Evolutionary conservation across 2,113 vertebrate genomes (phyloP).

Genomic region (Pseudorhombus dupliciocellatus): DNA sequence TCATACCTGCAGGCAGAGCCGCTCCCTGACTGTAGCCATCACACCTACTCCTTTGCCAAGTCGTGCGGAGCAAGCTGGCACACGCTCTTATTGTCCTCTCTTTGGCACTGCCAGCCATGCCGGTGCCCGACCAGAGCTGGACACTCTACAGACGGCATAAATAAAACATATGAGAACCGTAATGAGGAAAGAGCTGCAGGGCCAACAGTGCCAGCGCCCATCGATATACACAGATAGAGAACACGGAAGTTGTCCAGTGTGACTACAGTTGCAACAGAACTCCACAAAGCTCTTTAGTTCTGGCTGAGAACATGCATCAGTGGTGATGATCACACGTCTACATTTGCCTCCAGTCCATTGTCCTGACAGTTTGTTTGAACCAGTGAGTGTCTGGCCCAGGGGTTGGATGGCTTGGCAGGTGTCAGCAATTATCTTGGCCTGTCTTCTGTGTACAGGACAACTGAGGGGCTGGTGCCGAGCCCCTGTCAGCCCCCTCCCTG

Average conservation of each 20-base stretch:
- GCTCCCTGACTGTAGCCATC: conserved; percentile 54
- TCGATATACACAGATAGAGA: conserved; percentile 47
- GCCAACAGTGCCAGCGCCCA: conserved; percentile 60
- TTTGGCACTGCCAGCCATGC: conserved; percentile 70
- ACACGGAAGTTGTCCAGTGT: conserved; percentile 12
- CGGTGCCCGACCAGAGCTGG: conserved; percentile 75
- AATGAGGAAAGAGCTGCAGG: conserved; percentile 77
- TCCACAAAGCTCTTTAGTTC: conserved; percentile 60
- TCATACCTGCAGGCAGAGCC: conserved; percentile 60
- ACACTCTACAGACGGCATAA: conserved; percentile 83
- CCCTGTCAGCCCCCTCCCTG: conserved; percentile 67
- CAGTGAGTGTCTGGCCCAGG: conserved; percentile 46
- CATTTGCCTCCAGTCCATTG: conserved; percentile 55
- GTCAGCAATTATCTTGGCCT: conserved; percentile 77
- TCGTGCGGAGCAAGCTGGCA: conserved; percentile 74
- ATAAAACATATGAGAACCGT: conserved; percentile 83
- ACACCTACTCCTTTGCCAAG: conserved; percentile 61
- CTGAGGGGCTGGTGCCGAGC: conserved; percentile 64
- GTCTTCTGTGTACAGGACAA: conserved; percentile 69
- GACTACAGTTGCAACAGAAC: conserved; percentile 35
- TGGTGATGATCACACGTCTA: conserved; percentile 49
- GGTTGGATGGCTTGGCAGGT: conserved; percentile 71
- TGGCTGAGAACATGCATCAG: conserved; percentile 26
- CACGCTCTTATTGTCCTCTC: conserved; percentile 62
- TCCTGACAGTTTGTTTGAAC: conserved; percentile 59